These are phyloP conservation scores for Tolmerus cingulatus DNA, from an alignment of 2,888 invertebrate species.

Conservation along the genomic window DNA sequence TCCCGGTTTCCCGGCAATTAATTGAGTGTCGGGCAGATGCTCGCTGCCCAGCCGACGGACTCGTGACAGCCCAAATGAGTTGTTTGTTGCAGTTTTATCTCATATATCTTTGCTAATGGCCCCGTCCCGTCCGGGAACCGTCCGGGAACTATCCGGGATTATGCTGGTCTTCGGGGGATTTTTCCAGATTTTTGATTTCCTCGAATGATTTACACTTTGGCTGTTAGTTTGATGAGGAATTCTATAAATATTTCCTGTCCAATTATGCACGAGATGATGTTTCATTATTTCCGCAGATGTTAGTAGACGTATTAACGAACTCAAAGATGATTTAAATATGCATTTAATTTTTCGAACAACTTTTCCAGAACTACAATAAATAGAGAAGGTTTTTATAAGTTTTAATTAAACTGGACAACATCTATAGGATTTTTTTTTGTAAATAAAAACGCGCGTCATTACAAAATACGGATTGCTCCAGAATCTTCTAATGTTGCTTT, in stretches of 20 bases:
- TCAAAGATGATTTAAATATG: background rate
- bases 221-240: background rate
- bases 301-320: background rate
- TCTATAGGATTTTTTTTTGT: no score
- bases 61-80: constrained; percentile 1
- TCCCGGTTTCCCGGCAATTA: constrained; percentile 34
- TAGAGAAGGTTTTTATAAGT: no score
- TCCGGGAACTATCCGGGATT: background rate
- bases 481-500: no score
- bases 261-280: background rate
- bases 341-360: background rate
- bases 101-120: constrained; percentile 24
- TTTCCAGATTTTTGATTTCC: background rate
- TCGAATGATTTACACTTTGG: background rate
- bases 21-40: constrained; percentile 35
- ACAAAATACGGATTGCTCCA: no score
- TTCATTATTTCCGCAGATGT: background rate
- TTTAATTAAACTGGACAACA: no score
- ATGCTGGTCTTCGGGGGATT: background rate
- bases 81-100: constrained; percentile 31
- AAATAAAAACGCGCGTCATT: no score
- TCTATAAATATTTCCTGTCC: background rate
- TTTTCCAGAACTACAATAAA: background rate
- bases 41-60: background rate
- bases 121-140: background rate